These are phyloP conservation scores for Rhagonycha fulva DNA, from an alignment of 2,888 invertebrate species.

Conservation along the genomic window DNA sequence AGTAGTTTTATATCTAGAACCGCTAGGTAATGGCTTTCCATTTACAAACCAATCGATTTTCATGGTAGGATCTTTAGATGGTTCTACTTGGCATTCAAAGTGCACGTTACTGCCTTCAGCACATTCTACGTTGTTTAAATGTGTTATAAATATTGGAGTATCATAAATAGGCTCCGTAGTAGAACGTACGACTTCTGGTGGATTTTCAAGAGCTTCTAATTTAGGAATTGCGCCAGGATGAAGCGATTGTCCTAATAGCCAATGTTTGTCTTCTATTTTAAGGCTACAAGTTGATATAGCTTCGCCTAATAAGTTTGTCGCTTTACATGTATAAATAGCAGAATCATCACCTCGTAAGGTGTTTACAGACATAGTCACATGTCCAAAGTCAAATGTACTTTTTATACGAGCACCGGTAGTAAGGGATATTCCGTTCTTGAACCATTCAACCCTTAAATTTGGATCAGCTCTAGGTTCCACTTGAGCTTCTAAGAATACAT, in stretches of 20 bases:
- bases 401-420: constrained; percentile 88
- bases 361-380: constrained; percentile 90
- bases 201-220: constrained; percentile 84
- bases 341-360: constrained; percentile 88
- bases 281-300: constrained; percentile 90
- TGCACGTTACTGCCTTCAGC: constrained; percentile 86
- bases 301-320: constrained; percentile 90
- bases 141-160: constrained; percentile 86
- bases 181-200: constrained; percentile 68
- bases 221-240: constrained; percentile 88
- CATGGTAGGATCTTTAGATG: constrained; percentile 88
- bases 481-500: constrained; percentile 85
- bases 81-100: constrained; percentile 91
- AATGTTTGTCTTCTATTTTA: constrained; percentile 87
- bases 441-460: constrained; percentile 88
- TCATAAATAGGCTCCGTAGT: constrained; percentile 80
- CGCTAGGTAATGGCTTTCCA: constrained; percentile 84
- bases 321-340: constrained; percentile 94
- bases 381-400: constrained; percentile 95
- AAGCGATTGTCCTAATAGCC: constrained; percentile 84
- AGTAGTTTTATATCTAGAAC: constrained; percentile 87
- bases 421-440: constrained; percentile 85
- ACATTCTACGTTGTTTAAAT: constrained; percentile 88
- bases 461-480: constrained; percentile 91
- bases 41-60: constrained; percentile 95